Percentiles rank a stretch among this genome's conserved stretches.
phyloP scores from a whole-genome alignment of 2,797 vertebrate species.

The Myotis myotis region DNA sequence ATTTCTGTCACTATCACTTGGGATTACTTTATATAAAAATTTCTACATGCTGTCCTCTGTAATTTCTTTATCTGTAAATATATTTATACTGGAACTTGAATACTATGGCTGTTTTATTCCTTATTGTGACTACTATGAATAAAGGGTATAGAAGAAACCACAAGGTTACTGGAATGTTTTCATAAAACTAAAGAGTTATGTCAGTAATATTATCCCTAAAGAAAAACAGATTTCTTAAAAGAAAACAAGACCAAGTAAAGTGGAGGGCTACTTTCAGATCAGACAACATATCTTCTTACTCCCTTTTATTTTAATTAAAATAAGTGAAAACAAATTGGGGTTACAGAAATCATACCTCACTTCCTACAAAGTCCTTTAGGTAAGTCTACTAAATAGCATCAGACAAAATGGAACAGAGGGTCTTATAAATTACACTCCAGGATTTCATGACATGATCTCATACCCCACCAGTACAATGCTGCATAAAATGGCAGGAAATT shows the following conservation, averaged over 20 bases:
- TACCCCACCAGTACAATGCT: neutral
- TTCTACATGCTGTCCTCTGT: neutral
- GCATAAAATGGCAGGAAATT: slow-evolving; percentile 15
- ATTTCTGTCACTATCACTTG: slow-evolving; percentile 33
- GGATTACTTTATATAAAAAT: slow-evolving; percentile 31
- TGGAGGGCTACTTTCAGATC: neutral
- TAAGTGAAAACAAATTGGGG: slow-evolving; percentile 26
- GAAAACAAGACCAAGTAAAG: slow-evolving; percentile 57
- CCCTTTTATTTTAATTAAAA: slow-evolving; percentile 64
- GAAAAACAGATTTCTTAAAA: slow-evolving; percentile 62
- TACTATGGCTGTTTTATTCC: slow-evolving; percentile 20
- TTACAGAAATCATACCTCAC: neutral
- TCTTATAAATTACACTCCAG: slow-evolving; percentile 33
- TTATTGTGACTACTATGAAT: slow-evolving; percentile 24
- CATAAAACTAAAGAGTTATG: slow-evolving; percentile 35
- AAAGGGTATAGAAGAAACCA: slow-evolving; percentile 34
- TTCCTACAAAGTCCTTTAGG: slow-evolving; percentile 39
- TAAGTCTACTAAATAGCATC: neutral
- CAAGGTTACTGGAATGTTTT: slow-evolving; percentile 58
- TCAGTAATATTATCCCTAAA: slow-evolving; percentile 60
- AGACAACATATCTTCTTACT: slow-evolving; percentile 51
- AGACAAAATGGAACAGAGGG: neutral
- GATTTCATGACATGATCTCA: slow-evolving; percentile 24
- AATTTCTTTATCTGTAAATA: slow-evolving; percentile 42
- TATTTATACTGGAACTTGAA: slow-evolving; percentile 25